Evolutionary conservation across 2,888 invertebrate species (phyloP), one percentile per base, ranked within the genome.

Genomic region (Heliconius sara): DNA sequence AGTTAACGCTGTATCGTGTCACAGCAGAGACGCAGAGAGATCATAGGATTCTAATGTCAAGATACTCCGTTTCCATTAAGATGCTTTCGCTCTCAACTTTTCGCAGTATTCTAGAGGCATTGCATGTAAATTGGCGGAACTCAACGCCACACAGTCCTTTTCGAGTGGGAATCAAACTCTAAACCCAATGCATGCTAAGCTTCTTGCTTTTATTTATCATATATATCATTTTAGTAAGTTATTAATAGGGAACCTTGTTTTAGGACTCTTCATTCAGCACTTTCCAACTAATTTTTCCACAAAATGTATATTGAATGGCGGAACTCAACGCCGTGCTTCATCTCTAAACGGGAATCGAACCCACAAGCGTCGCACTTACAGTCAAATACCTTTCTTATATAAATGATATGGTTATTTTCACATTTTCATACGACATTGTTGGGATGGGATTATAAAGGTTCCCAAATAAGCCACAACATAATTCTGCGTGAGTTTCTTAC

Each of bases 361-460:
- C 16, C 6, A 65, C 1, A 65, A 16, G 6, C 25, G 13, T 63
- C 2, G 25, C 12, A 0, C 1, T 25, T 63, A 65, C 7, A 27
- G 13, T n/a, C 3, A 63, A 4, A 63, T n/a, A 16, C 25, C 13
- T 13, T 25, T 65, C 27, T 65, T 6, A 65, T 5, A 25, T 65
- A 65, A 25, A 25, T 27, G 6, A 16, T 27, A 65, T 65, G 27
- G n/a, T 27, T 73, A 34, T 73, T 39, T 43, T 27, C 25, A 63
- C 27, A 65, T 27, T 65, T 47, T 22, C 63, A 7, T 65, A n/a
- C 22, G 39, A 66, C 13, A 66, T n/a, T 22, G 7, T n/a, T 66
- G 12, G 27, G 75, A 66, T 75, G 27, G 65, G 75, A 66, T 75
- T 75, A 75, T 66, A 75, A 75, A 75, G 75, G 65, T 75, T 47